A percentile compares a stretch with the other conserved stretches of the same genome.
phyloP scores from a whole-genome alignment of 2,797 vertebrate genomes.

The Amblyraja radiata region DNA sequence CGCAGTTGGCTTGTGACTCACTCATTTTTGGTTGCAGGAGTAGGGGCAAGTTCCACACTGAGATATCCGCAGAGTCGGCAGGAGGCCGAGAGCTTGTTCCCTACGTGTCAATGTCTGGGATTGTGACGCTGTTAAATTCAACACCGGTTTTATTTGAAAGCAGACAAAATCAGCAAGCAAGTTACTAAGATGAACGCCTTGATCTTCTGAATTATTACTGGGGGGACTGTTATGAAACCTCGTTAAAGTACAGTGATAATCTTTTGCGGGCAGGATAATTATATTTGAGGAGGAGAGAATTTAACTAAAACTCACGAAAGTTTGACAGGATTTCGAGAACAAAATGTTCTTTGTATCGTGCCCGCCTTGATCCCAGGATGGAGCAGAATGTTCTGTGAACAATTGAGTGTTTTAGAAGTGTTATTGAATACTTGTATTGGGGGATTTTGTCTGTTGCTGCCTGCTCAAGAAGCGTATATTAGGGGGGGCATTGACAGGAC shows the following conservation, averaged over 20 bases:
- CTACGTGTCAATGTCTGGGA: background rate
- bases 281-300: background rate
- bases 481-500: too few relatives aligned
- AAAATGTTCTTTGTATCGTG: too few relatives aligned
- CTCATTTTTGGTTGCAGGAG: background rate
- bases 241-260: background rate
- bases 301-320: background rate
- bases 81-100: background rate
- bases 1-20: too few relatives aligned
- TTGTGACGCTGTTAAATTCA: slow-evolving; percentile 16
- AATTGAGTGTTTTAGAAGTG: too few relatives aligned
- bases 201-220: background rate
- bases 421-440: too few relatives aligned
- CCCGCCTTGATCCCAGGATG: too few relatives aligned
- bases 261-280: background rate
- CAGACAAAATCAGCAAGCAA: background rate
- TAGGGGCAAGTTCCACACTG: background rate
- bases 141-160: background rate
- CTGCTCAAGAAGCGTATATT: too few relatives aligned
- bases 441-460: too few relatives aligned
- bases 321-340: too few relatives aligned
- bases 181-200: too few relatives aligned
- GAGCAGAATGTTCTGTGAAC: too few relatives aligned
- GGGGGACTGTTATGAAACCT: background rate
- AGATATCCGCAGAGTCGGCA: background rate